Base-by-base conservation (phyloP, 2,113 vertebrate genomes). In the Pangasianodon hypophthalmus region DNA sequence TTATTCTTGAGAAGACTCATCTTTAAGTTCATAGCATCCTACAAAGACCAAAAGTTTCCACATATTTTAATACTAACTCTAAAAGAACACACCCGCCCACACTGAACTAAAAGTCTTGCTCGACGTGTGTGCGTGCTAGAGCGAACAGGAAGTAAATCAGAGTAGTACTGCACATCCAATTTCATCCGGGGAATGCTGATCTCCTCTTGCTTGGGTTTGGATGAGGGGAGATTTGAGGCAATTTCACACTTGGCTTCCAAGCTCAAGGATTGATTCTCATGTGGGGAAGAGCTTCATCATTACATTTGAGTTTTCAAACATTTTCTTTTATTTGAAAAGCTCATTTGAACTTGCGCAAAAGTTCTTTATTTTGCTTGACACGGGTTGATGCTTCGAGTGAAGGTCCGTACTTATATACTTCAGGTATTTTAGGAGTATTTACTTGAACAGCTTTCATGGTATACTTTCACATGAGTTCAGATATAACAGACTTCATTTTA, bases 81-180 rank as follows among this genome's bases (percentile, higher is more conserved):
- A 26, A 13, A 44, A 37, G 24, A 46, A 26, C 21, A 13, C 7
- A 44, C n/a, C 37, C 67, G 0, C 13, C n/a, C n/a, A 37, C 32
- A 0, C 21, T 58, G 48, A 54, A 54, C 52, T 58, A 37, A 46
- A 26, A 77, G 13, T 11, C 16, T 83, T 16, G 48, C 60, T 82
- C 1, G 4, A 52, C 16, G 6, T 56, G 48, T 56, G 32, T 19
- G n/a, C 37, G 9, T 81, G 58, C 88, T 85, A 83, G 91, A 80
- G 26, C 79, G 88, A 93, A 90, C 91, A 84, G 89, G 88, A 90
- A 77, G 85, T 91, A 91, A 92, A 93, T 75, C 80, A 32, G 11
- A 62, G 29, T 37, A 44, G 82, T 84, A 87, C 69, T n/a, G 77
- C 89, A 46, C 79, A 87, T 92, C 90, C 84, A 64, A 91, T 93